These are phyloP conservation scores for Microplitis manilae DNA, from an alignment of 2,888 invertebrate genomes.

Conservation along the genomic window DNA sequence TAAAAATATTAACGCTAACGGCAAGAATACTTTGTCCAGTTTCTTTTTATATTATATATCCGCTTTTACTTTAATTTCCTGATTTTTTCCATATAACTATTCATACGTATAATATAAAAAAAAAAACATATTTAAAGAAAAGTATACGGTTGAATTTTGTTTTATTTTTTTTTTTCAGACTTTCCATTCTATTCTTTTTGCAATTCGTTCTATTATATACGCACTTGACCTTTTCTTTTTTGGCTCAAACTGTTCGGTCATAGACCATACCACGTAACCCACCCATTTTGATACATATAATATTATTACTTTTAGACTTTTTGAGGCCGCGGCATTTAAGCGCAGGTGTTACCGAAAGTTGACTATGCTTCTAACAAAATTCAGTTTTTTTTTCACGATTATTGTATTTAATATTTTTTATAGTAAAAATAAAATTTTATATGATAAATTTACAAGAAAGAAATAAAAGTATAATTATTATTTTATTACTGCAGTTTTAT, in stretches of 20 bases:
- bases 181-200: constrained; percentile 30
- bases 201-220: background rate
- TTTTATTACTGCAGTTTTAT: constrained; percentile 6
- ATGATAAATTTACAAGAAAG: background rate
- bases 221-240: background rate
- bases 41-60: background rate
- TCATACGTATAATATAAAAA: background rate
- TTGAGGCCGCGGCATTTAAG: constrained; percentile 59
- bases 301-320: constrained; percentile 67
- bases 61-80: background rate
- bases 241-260: constrained; percentile 17
- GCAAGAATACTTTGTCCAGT: constrained; percentile 46
- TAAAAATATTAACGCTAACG: constrained; percentile 68
- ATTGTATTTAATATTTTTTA: background rate
- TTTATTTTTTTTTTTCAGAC: background rate
- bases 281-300: constrained; percentile 53
- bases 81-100: background rate
- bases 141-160: constrained; percentile 3
- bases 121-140: background rate
- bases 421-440: background rate
- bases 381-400: background rate
- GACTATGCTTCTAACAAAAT: background rate
- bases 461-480: background rate
- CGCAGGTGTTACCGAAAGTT: constrained; percentile 62
- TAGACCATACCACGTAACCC: constrained; percentile 42